Evolutionary conservation across 2,113 vertebrate species (phyloP).

Genomic region (Hippolais icterina): DNA sequence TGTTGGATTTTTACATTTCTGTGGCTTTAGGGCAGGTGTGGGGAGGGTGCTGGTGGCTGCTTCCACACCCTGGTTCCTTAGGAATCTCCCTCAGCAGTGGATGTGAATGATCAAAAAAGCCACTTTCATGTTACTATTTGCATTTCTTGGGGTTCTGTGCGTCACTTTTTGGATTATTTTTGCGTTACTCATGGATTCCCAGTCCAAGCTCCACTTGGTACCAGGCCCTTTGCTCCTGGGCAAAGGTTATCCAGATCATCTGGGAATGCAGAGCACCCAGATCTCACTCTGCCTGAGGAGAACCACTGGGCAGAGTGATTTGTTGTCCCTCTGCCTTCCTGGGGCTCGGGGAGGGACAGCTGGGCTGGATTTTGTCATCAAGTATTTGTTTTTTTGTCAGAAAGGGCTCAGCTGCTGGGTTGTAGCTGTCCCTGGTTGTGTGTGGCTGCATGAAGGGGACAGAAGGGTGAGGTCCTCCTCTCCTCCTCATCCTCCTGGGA

Average conservation of each 20-base stretch:
- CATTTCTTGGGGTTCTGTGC: neutral
- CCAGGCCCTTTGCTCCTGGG: neutral
- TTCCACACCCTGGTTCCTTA: neutral
- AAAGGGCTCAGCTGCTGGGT: neutral
- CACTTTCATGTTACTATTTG: fast-evolving
- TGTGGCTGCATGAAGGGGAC: fast-evolving
- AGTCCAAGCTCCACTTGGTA: neutral
- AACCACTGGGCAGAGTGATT: fast-evolving
- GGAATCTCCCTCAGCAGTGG: neutral
- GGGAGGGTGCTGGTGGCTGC: neutral
- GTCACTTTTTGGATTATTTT: neutral
- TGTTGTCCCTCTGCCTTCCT: neutral
- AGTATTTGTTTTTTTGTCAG: neutral
- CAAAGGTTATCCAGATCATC: neutral
- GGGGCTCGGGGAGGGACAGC: neutral
- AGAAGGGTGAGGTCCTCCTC: neutral
- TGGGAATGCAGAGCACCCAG: neutral
- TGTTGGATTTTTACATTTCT: neutral
- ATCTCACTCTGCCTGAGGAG: neutral
- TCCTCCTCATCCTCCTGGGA: neutral
- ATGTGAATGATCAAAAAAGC: fast-evolving
- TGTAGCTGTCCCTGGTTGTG: neutral
- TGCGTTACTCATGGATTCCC: fast-evolving
- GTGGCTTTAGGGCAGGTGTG: neutral
- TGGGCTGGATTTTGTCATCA: neutral